A percentile compares a stretch with the other conserved stretches of the same genome.
Evolutionary conservation across 2,113 vertebrate genomes (phyloP).

Genomic region (Siniperca chuatsi): DNA sequence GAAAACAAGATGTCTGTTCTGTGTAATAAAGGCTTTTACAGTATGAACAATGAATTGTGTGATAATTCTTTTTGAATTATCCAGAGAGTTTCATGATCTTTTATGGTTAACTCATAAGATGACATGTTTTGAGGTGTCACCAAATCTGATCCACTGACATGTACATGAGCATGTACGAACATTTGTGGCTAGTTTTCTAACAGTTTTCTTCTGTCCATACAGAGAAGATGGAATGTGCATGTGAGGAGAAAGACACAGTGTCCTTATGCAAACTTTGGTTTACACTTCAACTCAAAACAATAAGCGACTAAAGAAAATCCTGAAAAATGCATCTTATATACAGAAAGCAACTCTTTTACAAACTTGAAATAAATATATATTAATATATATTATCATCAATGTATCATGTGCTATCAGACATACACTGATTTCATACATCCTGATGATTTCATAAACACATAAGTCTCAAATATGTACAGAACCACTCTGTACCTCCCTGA

Average conservation of each 20-base stretch:
- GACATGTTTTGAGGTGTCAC: background rate
- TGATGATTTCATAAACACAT: conserved; percentile 29
- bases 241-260: conserved; percentile 33
- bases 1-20: background rate
- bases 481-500: conserved; percentile 42
- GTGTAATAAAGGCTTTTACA: conserved; percentile 2
- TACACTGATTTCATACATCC: conserved; percentile 39
- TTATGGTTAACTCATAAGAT: background rate
- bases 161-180: background rate
- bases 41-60: background rate
- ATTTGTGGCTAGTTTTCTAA: background rate
- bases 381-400: conserved; percentile 61
- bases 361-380: conserved; percentile 72
- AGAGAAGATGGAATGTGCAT: conserved; percentile 55
- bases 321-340: conserved; percentile 54
- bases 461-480: conserved; percentile 39
- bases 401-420: conserved; percentile 58
- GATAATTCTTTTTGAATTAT: background rate
- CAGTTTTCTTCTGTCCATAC: conserved; percentile 5
- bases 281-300: conserved; percentile 49
- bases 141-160: background rate
- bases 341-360: conserved; percentile 37
- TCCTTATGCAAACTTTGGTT: conserved; percentile 72
- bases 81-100: background rate
- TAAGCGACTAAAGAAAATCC: conserved; percentile 32